Percentiles rank a stretch among this genome's conserved stretches.
Evolutionary conservation across 2,797 vertebrate species (phyloP).

Genomic region (Ambastaia sidthimunki): DNA sequence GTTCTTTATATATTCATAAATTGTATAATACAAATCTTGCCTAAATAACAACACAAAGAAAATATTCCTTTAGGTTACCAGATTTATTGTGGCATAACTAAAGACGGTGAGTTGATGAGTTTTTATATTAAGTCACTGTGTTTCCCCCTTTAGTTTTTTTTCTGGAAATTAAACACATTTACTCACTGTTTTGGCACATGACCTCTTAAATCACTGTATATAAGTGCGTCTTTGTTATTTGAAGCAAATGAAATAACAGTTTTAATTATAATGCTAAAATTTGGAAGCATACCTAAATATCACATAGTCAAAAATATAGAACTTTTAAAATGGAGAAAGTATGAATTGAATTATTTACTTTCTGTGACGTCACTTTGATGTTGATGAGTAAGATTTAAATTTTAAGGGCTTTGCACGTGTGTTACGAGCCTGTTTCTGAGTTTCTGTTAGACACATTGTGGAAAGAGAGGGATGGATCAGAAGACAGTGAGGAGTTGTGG

Average conservation of each 20-base stretch:
- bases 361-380: not conserved
- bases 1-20: not conserved
- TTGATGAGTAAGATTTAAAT: not conserved
- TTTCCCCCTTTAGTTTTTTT: not conserved
- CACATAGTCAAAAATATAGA: not conserved
- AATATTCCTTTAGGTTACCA: not conserved
- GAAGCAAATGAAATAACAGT: not conserved
- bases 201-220: not conserved
- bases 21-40: not conserved
- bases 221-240: not conserved
- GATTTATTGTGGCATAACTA: not conserved
- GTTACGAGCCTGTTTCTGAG: slow-evolving; percentile 1
- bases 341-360: not conserved
- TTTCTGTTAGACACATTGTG: slow-evolving; percentile 12
- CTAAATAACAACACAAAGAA: not conserved
- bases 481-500: slow-evolving; percentile 46
- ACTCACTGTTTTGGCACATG: not conserved
- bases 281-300: not conserved
- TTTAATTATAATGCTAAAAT: not conserved
- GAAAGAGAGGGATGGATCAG: slow-evolving; percentile 13
- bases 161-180: not conserved
- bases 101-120: not conserved
- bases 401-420: slow-evolving; percentile 7
- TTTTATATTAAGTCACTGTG: not conserved
- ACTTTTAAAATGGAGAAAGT: not conserved